These are phyloP conservation scores for Macropis europaea DNA, from an alignment of 2,888 invertebrate species.

Conservation along the genomic window DNA sequence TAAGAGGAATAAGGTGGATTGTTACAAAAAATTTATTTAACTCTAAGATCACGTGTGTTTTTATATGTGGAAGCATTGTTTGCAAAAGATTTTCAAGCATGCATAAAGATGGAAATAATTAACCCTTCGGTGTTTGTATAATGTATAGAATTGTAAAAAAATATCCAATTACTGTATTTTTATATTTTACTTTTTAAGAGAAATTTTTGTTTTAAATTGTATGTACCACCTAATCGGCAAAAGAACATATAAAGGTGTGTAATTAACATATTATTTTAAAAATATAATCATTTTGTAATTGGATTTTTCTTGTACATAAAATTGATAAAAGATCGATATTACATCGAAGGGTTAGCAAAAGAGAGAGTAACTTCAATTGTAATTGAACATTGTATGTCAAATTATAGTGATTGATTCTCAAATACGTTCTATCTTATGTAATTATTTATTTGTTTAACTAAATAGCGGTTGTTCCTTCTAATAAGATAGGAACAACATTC, in stretches of 20 bases:
- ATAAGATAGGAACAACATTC: not conserved
- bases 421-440: constrained; percentile 1
- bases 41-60: constrained; percentile 43
- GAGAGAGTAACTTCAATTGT: constrained; percentile 23
- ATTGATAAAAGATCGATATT: not conserved
- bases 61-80: constrained; percentile 50
- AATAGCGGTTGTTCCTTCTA: constrained; percentile 1
- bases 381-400: constrained; percentile 24
- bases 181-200: not conserved
- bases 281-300: not conserved
- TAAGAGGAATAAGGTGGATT: too few relatives aligned
- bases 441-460: constrained; percentile 1
- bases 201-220: not conserved
- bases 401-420: constrained; percentile 16
- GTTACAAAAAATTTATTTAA: too few relatives aligned
- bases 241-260: not conserved
- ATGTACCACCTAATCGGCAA: not conserved
- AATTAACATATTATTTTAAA: not conserved
- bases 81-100: constrained; percentile 40
- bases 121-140: constrained; percentile 34
- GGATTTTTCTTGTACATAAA: not conserved
- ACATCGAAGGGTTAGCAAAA: constrained; percentile 23
- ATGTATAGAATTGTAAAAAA: not conserved
- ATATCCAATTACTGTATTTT: not conserved
- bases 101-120: constrained; percentile 35